Base-by-base conservation (phyloP, 2,113 vertebrate genomes). In the Malurus alboscapulatus region DNA sequence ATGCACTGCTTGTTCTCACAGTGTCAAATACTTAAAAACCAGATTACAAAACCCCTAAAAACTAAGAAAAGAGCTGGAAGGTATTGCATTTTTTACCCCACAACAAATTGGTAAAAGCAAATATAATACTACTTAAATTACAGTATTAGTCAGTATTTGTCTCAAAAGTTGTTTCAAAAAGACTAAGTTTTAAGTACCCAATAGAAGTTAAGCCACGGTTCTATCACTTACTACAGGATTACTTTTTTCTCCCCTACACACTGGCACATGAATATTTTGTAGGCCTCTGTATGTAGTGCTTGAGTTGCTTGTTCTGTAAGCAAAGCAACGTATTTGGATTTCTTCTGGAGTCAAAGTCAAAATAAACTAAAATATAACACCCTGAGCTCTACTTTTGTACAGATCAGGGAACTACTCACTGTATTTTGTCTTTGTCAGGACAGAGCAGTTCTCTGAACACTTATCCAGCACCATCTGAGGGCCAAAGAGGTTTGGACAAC, bases 381-480 rank as follows among this genome's bases (percentile, higher is more conserved):
- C 42, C 71, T 45, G 61, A 76, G 24, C 21, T 32, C 59, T 55
- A 80, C 19, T 22, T 44, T 2, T 1, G 44, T 44, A 54, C 12
- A 40, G 48, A 57, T 38, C 21, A 25, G 63, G 7, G 4, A 54
- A 71, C 48, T 84, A 98, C 99, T 96, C 97, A 99, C 99, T 99
- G 98, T 99, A 99, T 98, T 99, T 99, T 82, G 99, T 99, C 98
- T 99, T 99, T 94, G 99, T 99, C 94, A 99, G 98, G 87, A 99
- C 98, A 40, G 99, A 99, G 96, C 99, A 99, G 96, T 99, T 99
- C 96, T 99, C 99, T 13, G 99, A 99, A 96, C 99, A 99, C 81
- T 97, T 98, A 66, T 99, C 99, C 96, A 99, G 97, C 96, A 99
- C 99, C 99, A 99, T 99, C 74, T 98, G 97, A 54, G 99, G 99